Percentiles rank a stretch among this genome's conserved stretches.
phyloP scores from a whole-genome alignment of 2,113 vertebrate species.

The Xiphophorus maculatus region DNA sequence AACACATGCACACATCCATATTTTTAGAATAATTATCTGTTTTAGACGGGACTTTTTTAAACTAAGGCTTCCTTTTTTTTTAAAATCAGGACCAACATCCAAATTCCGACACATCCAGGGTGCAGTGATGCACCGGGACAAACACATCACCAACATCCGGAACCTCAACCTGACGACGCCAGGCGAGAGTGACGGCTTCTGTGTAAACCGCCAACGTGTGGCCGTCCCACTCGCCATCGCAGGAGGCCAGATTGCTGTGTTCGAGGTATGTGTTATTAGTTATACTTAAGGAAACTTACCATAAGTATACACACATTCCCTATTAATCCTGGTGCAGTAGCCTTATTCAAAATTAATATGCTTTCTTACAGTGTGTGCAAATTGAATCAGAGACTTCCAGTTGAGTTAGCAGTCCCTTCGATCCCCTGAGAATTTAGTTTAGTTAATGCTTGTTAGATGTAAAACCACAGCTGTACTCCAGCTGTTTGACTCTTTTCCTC shows the following conservation, averaged over 20 bases:
- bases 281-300: no score
- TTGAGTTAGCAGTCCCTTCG: background rate
- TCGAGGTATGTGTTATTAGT: slow-evolving; percentile 82
- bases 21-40: no score
- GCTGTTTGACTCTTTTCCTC: background rate
- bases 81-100: slow-evolving; percentile 76
- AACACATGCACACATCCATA: background rate
- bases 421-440: background rate
- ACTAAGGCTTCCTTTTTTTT: background rate
- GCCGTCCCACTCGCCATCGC: slow-evolving; percentile 90
- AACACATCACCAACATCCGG: slow-evolving; percentile 92
- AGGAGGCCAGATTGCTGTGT: slow-evolving; percentile 90
- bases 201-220: slow-evolving; percentile 81
- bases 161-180: slow-evolving; percentile 93
- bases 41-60: background rate
- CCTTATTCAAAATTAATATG: no score
- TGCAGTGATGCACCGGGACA: slow-evolving; percentile 86
- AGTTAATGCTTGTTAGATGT: background rate
- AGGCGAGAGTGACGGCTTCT: slow-evolving; percentile 92
- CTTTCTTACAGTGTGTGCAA: no score
- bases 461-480: background rate
- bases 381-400: no score
- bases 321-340: background rate
- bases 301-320: no score
- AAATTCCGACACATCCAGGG: slow-evolving; percentile 92